Conservation (phyloP, 2,888 invertebrate genomes). For the Leptinotarsa peninsularis region DNA sequence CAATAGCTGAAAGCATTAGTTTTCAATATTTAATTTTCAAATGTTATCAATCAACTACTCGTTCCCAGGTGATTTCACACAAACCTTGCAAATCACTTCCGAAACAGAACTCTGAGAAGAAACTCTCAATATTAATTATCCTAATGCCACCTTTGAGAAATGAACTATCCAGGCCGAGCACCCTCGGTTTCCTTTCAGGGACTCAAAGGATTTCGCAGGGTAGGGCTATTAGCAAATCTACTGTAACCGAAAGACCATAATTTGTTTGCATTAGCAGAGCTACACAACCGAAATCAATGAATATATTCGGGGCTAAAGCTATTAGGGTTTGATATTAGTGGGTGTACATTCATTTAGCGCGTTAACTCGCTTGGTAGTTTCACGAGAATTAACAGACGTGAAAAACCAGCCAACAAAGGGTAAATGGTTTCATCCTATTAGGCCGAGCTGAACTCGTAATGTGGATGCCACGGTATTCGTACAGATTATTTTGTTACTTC, state of each 20-base stretch:
- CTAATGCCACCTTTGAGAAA: constrained; percentile 21
- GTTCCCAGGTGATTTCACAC: no score
- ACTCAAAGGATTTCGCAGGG: constrained; percentile 20
- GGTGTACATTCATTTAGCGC: constrained; percentile 1
- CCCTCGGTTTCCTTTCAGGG: constrained; percentile 11
- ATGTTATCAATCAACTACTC: no score
- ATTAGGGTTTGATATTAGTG: constrained; percentile 16
- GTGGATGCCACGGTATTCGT: not conserved
- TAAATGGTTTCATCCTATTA: not conserved
- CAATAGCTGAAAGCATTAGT: no score
- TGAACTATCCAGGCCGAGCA: constrained; percentile 2
- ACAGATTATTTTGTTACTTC: not conserved
- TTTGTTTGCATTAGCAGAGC: constrained; percentile 18
- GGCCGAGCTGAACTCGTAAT: not conserved
- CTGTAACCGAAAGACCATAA: constrained; percentile 19
- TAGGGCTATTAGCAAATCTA: constrained; percentile 18
- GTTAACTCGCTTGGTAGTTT: constrained; percentile 1
- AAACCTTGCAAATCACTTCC: not conserved
- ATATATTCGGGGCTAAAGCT: constrained; percentile 17
- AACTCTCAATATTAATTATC: constrained; percentile 16
- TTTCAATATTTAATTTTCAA: no score
- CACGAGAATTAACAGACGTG: constrained; percentile 8
- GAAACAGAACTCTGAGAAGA: not conserved
- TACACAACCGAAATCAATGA: constrained; percentile 20
- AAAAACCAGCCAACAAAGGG: constrained; percentile 1